Evolutionary conservation across 2,113 vertebrate genomes (phyloP).

Genomic region (Empidonax alnorum): DNA sequence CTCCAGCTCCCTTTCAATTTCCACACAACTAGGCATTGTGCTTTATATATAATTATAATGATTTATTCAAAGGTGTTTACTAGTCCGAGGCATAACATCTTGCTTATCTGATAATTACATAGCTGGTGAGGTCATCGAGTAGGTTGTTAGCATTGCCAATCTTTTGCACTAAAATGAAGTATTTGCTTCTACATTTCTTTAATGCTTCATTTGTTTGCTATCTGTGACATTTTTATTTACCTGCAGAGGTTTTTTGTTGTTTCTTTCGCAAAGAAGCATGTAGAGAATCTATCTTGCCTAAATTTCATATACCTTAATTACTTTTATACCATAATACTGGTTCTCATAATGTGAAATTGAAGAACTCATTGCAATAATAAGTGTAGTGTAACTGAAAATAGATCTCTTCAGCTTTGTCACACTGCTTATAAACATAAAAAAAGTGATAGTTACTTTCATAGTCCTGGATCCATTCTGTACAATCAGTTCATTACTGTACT

Average conservation of each 20-base stretch:
- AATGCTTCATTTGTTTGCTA: not conserved
- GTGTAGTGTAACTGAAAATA: not conserved
- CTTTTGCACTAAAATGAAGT: not conserved
- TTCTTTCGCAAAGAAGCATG: not conserved
- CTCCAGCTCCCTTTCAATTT: slow-evolving; percentile 33
- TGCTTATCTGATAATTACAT: slow-evolving; percentile 48
- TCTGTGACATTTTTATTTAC: not conserved
- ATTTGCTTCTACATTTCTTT: not conserved
- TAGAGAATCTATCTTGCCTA: not conserved
- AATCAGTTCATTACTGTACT: not conserved
- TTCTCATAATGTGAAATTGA: not conserved
- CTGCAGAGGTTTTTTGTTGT: not conserved
- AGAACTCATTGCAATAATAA: not conserved
- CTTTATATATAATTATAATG: slow-evolving; percentile 37
- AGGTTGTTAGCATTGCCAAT: not conserved
- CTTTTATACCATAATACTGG: not conserved
- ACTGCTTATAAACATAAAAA: not conserved
- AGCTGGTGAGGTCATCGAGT: not conserved
- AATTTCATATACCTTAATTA: not conserved
- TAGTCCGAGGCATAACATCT: slow-evolving; percentile 2
- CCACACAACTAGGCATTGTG: slow-evolving; percentile 33
- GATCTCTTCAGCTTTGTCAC: not conserved
- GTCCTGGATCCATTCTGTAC: not conserved
- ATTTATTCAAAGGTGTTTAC: slow-evolving; percentile 57
- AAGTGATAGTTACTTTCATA: not conserved